These are phyloP conservation scores for Chrysolina haemoptera DNA, from an alignment of 2,888 invertebrate species.

Conservation along the genomic window DNA sequence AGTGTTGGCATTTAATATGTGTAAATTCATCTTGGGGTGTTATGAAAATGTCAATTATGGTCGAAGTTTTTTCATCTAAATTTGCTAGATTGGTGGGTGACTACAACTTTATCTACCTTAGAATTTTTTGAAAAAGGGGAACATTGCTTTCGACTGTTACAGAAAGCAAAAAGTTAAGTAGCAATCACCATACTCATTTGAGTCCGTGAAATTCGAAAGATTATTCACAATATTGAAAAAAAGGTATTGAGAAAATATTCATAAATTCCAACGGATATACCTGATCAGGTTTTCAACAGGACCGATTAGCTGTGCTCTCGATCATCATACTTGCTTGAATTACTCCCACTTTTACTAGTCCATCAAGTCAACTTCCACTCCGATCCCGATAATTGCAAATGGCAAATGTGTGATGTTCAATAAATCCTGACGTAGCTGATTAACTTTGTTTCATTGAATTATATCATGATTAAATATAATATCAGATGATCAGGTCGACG, in stretches of 20 bases:
- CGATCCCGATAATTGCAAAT: conserved; percentile 1
- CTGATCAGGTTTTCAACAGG: neutral
- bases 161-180: neutral
- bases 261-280: neutral
- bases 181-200: conserved; percentile 5
- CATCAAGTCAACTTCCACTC: conserved; percentile 1
- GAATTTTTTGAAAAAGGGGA: neutral
- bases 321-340: neutral
- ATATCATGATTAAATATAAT: conserved; percentile 8
- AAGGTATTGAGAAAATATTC: neutral
- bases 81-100: too few species aligned
- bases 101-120: too few species aligned
- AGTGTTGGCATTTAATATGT: too few species aligned
- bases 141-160: neutral
- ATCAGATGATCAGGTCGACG: neutral
- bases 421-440: conserved; percentile 14
- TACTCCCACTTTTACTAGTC: conserved; percentile 1
- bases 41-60: too few species aligned
- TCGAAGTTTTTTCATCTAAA: too few species aligned
- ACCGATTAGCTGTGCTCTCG: neutral
- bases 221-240: neutral
- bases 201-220: conserved; percentile 12
- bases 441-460: conserved; percentile 21
- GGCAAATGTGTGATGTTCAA: conserved; percentile 18
- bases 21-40: too few species aligned